These are phyloP conservation scores for Andinoacara biseriatus DNA, from an alignment of 2,113 vertebrate species.

Conservation along the genomic window DNA sequence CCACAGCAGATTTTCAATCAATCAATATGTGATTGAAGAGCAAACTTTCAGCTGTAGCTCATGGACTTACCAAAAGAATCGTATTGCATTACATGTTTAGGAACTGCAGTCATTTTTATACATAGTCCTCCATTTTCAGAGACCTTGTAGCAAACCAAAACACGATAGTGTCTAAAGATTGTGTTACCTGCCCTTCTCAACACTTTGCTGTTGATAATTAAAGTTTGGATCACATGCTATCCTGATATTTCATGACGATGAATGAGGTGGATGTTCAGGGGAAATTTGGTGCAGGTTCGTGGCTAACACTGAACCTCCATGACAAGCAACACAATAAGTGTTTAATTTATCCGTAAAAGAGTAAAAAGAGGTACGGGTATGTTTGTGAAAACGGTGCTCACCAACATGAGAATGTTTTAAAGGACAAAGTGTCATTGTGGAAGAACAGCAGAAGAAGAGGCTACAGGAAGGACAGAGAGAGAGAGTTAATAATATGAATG, in stretches of 20 bases:
- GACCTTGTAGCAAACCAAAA: too few relatives aligned
- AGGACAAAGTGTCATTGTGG: not conserved
- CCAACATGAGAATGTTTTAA: not conserved
- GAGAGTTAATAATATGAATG: not conserved
- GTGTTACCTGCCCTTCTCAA: not conserved
- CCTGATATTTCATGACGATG: not conserved
- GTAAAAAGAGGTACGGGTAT: fast-evolving
- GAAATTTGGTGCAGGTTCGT: not conserved
- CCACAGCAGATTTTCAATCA: too few relatives aligned
- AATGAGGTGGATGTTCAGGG: not conserved
- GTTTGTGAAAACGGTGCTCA: not conserved
- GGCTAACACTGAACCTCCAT: not conserved
- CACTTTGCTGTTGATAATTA: not conserved
- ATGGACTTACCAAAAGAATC: too few relatives aligned
- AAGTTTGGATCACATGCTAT: not conserved
- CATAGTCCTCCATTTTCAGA: too few relatives aligned
- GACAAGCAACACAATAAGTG: not conserved
- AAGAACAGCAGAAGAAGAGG: too few relatives aligned
- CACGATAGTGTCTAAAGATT: not conserved
- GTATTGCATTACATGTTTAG: too few relatives aligned
- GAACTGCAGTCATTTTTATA: too few relatives aligned
- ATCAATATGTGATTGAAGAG: too few relatives aligned
- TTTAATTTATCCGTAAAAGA: not conserved
- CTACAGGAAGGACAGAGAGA: not conserved
- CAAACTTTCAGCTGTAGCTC: too few relatives aligned